Evolutionary conservation across 2,888 invertebrate genomes (phyloP).

Genomic region (Dioctria rufipes): DNA sequence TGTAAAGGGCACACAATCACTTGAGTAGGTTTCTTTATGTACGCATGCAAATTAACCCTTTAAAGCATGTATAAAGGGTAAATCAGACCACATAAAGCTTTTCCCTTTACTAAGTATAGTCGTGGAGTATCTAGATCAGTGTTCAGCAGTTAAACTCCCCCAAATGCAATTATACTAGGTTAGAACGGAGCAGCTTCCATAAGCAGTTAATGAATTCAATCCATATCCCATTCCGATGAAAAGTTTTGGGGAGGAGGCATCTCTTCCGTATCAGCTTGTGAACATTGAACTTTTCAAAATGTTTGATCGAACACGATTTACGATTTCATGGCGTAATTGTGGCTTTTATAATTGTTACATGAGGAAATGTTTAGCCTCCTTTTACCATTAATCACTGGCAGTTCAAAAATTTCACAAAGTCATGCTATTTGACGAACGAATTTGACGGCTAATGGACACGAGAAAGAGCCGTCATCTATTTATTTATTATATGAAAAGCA

Average conservation of each 20-base stretch:
- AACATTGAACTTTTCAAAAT: background rate
- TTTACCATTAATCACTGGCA: background rate
- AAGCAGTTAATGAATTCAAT: background rate
- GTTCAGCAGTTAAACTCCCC: too few relatives aligned
- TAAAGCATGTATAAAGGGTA: too few relatives aligned
- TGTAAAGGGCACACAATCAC: too few relatives aligned
- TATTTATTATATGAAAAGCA: background rate
- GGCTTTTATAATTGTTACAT: background rate
- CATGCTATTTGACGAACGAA: background rate
- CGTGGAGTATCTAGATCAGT: too few relatives aligned
- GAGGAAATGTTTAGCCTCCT: background rate
- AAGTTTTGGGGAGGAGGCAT: background rate
- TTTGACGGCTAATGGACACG: background rate
- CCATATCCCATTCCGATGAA: background rate
- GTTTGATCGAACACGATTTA: slow-evolving; percentile 3
- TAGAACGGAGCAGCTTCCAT: background rate
- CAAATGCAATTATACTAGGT: background rate
- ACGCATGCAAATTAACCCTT: too few relatives aligned
- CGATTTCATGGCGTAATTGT: background rate
- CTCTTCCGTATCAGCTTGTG: background rate
- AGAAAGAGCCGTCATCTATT: background rate
- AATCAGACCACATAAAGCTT: too few relatives aligned
- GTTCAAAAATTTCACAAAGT: background rate
- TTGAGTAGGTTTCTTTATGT: too few relatives aligned
- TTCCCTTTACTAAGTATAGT: too few relatives aligned